Base-by-base conservation (phyloP, 2,113 vertebrate species). In the Crotalus horridus region DNA sequence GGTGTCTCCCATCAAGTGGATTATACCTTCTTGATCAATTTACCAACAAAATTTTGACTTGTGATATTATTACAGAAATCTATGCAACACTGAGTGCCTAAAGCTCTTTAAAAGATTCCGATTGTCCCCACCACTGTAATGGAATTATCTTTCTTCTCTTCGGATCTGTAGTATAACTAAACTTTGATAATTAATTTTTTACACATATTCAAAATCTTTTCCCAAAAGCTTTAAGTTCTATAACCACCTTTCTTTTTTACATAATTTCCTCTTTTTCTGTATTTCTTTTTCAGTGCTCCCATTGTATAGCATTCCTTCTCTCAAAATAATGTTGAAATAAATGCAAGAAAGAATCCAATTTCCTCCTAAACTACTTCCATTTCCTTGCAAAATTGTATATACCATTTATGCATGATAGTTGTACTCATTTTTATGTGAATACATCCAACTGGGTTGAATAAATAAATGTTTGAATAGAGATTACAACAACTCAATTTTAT, bases 241-340 rank as follows among this genome's bases (percentile, higher is more conserved):
- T 21, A 88, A 69, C 39, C 59, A 88, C 5, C 85, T 33, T 85
- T 86, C 24, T 53, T 85, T 29, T 74, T 17, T 95, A 85, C 91
- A 15, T 92, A 95, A 92, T 39, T 85, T 56, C 12, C 55, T 85
- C 6, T 55, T 39, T 23, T 56, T 26, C 39, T 43, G 23, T 90
- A 61, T 48, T 20, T 26, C 24, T 88, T 87, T 86, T 93, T 39
- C 7, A 29, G 26, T 20, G 4, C 20, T 5, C n/a, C 81, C 43
- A 89, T 58, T 89, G 58, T 51, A 43, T 21, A 48, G 69, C 5
- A 85, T 10, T n/a, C 54, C 20, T 86, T 55, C 21, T 58, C 21
- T 91, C 90, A 86, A 58, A 17, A 91, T 53, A 51, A 64, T 39
- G n/a, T 51, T 87, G 85, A 87, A 87, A 91, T 20, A 87, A 61